Conservation (phyloP, 1,140 invertebrate species). For the Saccostrea echinata region DNA sequence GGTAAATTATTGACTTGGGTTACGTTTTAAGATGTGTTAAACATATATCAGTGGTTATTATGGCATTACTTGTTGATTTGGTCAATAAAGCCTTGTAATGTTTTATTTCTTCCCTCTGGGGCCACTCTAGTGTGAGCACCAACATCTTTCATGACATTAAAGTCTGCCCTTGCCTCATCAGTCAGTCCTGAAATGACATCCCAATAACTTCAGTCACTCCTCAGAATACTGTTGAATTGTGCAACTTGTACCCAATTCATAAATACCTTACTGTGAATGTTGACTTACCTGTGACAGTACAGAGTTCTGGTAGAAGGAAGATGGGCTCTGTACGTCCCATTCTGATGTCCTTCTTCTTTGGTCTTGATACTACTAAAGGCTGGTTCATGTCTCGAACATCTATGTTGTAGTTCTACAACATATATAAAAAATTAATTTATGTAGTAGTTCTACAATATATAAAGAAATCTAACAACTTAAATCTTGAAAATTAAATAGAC, state of each 20-base stretch:
- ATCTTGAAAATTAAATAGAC: no score
- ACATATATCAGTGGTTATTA: no score
- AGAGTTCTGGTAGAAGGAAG: conserved; percentile 77
- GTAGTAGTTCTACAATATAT: no score
- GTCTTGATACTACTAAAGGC: conserved; percentile 83
- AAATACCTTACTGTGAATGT: neutral
- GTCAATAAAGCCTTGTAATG: conserved; percentile 80
- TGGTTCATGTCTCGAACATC: conserved; percentile 88
- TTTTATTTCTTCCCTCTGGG: conserved; percentile 83
- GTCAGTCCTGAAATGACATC: conserved; percentile 69
- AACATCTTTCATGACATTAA: conserved; percentile 77
- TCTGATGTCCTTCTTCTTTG: conserved; percentile 74
- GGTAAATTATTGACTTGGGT: no score
- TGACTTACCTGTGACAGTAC: conserved; percentile 72
- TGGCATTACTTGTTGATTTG: conserved; percentile 82
- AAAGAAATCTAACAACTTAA: no score
- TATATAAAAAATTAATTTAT: neutral
- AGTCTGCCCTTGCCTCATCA: conserved; percentile 75
- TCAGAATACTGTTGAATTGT: neutral
- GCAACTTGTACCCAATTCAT: neutral
- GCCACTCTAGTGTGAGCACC: conserved; percentile 86
- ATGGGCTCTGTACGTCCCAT: conserved; percentile 67
- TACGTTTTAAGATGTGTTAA: conserved; percentile 84
- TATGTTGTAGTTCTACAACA: conserved; percentile 82
- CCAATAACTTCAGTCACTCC: neutral